Base-by-base conservation (phyloP, 2,888 invertebrate genomes). In the Machimus rusticus region DNA sequence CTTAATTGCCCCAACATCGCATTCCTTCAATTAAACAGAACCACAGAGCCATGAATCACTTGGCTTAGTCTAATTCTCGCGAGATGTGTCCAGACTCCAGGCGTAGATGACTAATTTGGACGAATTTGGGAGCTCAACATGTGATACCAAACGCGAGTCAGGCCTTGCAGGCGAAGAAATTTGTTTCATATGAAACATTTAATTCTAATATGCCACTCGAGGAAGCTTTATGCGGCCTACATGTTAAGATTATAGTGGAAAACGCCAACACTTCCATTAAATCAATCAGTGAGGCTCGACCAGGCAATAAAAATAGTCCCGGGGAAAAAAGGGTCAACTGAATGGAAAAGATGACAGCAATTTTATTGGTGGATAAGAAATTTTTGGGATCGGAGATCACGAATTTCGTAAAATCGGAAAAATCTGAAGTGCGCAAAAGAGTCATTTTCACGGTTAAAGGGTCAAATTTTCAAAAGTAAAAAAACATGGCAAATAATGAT, bases 1-100 rank as follows among this genome's bases (percentile, higher is more conserved):
- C 77, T 77, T 77, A 77, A 77, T 77, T 77, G 77, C 77, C 77
- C 37, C 77, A 77, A 39, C 77, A 77, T 39, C 77, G 19, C 77
- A 43, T 77, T 77, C 77, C 57, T 77, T 77, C 39, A 77, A 77
- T 77, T 77, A 77, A 77, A 39, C 23, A 39, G 19, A 77, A 5
- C 57, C 23, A 19, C 57, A 12, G 23, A 8, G 19, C 77, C 77
- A 77, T 77, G 77, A 77, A 77, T 77, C 77, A 77, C 37, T 77
- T 39, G 43, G 43, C 19, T 43, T 77, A 23, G 77, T 77, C 37
- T 39, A 77, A 77, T 57, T 57, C 57, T 57, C 23, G 34, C 34
- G 34, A 1, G 34, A 34, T 34, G 34, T 34, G 5, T 34, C 0
- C 34, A 34, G 23, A 0, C 2, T 77, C 39, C 43, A 19, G 5